Evolutionary conservation across 1,140 invertebrate genomes (phyloP).

Genomic region (Drosophila cardini): DNA sequence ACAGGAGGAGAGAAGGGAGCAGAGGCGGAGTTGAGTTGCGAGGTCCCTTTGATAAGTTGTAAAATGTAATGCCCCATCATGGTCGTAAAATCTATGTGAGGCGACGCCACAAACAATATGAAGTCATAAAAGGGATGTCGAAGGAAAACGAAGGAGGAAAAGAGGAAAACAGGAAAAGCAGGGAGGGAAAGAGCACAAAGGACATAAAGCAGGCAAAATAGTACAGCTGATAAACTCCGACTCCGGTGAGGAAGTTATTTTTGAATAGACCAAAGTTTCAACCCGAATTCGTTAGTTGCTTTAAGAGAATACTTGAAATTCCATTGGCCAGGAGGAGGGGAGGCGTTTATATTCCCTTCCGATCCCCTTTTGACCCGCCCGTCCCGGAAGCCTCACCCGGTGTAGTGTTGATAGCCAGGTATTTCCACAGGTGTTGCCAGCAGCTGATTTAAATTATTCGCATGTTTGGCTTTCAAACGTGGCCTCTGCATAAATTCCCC

Average conservation of each 20-base stretch:
- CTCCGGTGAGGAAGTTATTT: background rate
- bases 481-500: conserved; percentile 58
- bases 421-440: conserved; percentile 62
- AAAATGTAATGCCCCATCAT: conserved; percentile 76
- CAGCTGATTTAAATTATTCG: conserved; percentile 71
- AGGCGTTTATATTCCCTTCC: background rate
- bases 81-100: conserved; percentile 75
- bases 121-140: conserved; percentile 33
- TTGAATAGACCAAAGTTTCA: background rate
- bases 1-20: background rate
- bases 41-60: conserved; percentile 69
- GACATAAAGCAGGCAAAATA: conserved; percentile 53
- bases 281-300: background rate
- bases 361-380: background rate
- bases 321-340: background rate
- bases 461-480: conserved; percentile 46
- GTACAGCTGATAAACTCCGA: conserved; percentile 12
- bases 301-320: conserved; percentile 16
- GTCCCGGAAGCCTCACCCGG: background rate
- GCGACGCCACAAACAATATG: conserved; percentile 31
- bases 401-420: conserved; percentile 34
- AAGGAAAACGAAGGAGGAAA: conserved; percentile 67
- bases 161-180: conserved; percentile 12
- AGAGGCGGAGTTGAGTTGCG: background rate
- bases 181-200: background rate